Evolutionary conservation across 2,888 invertebrate species (phyloP).

Genomic region (Neoascia interrupta): DNA sequence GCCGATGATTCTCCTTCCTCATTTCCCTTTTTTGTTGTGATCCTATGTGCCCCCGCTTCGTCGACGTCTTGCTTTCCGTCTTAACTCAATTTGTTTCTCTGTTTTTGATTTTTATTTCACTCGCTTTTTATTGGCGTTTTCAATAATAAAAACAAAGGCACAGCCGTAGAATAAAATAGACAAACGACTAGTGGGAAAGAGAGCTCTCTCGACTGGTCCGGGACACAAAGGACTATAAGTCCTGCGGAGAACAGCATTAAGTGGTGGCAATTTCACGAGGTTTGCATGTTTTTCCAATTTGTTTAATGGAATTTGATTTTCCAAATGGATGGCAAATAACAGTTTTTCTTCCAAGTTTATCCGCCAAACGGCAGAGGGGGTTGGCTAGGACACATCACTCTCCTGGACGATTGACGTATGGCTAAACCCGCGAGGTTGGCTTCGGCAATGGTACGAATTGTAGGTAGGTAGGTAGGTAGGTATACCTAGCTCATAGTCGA

Average conservation of each 20-base stretch:
- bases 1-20: neutral
- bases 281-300: conserved; percentile 75
- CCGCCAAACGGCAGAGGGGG: neutral
- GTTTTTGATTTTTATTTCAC: conserved; percentile 70
- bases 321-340: conserved; percentile 73
- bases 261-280: conserved; percentile 72
- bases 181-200: too few species aligned
- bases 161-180: conserved; percentile 18
- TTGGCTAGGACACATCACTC: neutral
- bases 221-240: conserved; percentile 46
- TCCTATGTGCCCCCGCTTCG: neutral
- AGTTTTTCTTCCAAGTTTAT: conserved; percentile 55
- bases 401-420: too few species aligned
- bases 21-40: too few species aligned
- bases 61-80: conserved; percentile 34
- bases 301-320: conserved; percentile 75
- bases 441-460: too few species aligned
- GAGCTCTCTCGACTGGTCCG: too few species aligned
- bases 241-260: conserved; percentile 62
- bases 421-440: too few species aligned
- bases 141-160: conserved; percentile 65
- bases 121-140: conserved; percentile 67
- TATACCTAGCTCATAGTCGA: too few species aligned
- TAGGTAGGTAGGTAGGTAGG: too few species aligned
- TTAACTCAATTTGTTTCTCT: conserved; percentile 67